These are phyloP conservation scores for Chymomyza costata DNA, from an alignment of 1,140 invertebrate species.

Conservation along the genomic window DNA sequence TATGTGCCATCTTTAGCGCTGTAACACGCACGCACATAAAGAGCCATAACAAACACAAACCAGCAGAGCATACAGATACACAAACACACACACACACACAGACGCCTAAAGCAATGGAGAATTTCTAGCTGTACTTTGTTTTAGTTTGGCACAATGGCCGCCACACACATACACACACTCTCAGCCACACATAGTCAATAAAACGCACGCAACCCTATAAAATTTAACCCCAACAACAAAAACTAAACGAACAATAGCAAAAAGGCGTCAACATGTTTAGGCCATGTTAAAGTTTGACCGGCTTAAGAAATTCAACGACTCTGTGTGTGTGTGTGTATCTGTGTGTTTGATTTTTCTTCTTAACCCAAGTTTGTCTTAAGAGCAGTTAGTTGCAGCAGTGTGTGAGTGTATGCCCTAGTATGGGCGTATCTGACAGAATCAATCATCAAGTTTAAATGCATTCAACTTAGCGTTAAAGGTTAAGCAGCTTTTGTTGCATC, in stretches of 20 bases:
- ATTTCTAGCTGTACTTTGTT: conserved; percentile 69
- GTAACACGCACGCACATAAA: conserved; percentile 70
- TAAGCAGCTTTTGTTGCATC: conserved; percentile 71
- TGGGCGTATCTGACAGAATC: conserved; percentile 28
- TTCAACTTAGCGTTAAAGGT: conserved; percentile 69
- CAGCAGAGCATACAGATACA: conserved; percentile 16
- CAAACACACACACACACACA: conserved; percentile 12
- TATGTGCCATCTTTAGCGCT: conserved; percentile 69
- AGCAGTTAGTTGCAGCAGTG: conserved; percentile 56
- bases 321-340: no score
- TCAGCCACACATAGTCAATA: conserved; percentile 58
- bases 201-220: conserved; percentile 70
- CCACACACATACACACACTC: conserved; percentile 48
- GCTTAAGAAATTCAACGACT: no score
- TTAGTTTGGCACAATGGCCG: conserved; percentile 68
- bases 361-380: conserved; percentile 31
- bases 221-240: conserved; percentile 36
- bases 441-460: conserved; percentile 72
- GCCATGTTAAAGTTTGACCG: conserved; percentile 1
- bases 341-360: conserved; percentile 30
- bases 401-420: conserved; percentile 1
- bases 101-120: conserved; percentile 34
- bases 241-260: conserved; percentile 62
- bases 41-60: conserved; percentile 56
- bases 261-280: conserved; percentile 16